These are phyloP conservation scores for Meiosimyza platycephala DNA, from an alignment of 2,888 invertebrate species.

Conservation along the genomic window DNA sequence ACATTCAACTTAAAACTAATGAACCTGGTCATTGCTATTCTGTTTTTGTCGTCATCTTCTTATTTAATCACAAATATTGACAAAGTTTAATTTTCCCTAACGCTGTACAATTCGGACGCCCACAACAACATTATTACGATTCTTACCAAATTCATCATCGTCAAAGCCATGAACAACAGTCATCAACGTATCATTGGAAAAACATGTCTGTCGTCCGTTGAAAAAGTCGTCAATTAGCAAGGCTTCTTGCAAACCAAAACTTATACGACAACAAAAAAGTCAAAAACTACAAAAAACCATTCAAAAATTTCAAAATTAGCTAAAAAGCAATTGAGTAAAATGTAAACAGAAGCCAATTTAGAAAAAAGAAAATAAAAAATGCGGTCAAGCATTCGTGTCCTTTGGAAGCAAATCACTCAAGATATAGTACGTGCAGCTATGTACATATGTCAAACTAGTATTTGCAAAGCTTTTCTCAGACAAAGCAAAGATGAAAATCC, in stretches of 20 bases:
- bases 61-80: conserved; percentile 12
- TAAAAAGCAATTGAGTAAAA: conserved; percentile 3
- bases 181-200: conserved; percentile 16
- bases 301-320: conserved; percentile 31
- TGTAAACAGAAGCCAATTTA: neutral
- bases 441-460: too few relatives aligned
- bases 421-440: too few relatives aligned
- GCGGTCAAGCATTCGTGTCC: neutral
- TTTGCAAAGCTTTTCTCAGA: too few relatives aligned
- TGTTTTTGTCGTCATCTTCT: conserved; percentile 10
- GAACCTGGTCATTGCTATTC: conserved; percentile 26
- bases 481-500: too few relatives aligned
- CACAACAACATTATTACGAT: neutral
- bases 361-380: neutral
- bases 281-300: conserved; percentile 2
- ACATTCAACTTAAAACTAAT: conserved; percentile 13
- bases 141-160: neutral
- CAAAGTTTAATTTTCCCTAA: conserved; percentile 20
- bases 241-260: neutral
- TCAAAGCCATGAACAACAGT: neutral
- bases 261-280: conserved; percentile 6
- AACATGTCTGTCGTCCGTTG: conserved; percentile 23
- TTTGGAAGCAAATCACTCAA: neutral
- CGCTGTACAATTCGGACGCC: neutral
- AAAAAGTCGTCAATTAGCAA: conserved; percentile 28